A percentile compares a stretch with the other conserved stretches of the same genome.
phyloP scores from a whole-genome alignment of 2,888 invertebrate species.

The Notodonta dromedarius region DNA sequence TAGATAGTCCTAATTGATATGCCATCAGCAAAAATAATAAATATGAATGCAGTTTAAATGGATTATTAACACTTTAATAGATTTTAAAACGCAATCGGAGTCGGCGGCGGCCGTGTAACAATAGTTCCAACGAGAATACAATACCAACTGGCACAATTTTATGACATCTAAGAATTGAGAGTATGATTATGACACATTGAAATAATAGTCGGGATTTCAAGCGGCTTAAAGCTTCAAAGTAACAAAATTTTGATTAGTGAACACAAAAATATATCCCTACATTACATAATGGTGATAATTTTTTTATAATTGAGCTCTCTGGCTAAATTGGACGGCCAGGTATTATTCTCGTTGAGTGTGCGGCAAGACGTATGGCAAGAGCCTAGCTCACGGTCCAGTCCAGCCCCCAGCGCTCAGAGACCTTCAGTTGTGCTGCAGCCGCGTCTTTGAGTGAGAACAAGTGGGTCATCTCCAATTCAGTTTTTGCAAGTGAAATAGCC shows the following conservation, averaged over 20 bases:
- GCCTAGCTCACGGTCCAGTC: constrained; percentile 83
- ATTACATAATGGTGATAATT: background rate
- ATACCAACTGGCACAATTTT: constrained; percentile 52
- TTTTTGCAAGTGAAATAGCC: constrained; percentile 93
- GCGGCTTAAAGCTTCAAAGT: constrained; percentile 31
- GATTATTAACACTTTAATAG: constrained; percentile 5
- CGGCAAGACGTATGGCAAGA: constrained; percentile 34
- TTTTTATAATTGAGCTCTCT: constrained; percentile 25
- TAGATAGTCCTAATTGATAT: constrained; percentile 23
- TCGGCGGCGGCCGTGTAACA: constrained; percentile 59
- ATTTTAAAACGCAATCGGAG: constrained; percentile 41
- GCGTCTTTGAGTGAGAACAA: constrained; percentile 95
- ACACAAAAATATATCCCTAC: background rate
- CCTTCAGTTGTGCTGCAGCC: constrained; percentile 93
- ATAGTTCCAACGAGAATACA: constrained; percentile 60
- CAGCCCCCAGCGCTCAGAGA: constrained; percentile 90
- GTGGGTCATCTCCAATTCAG: constrained; percentile 95
- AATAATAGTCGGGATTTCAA: constrained; percentile 24
- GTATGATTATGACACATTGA: constrained; percentile 36
- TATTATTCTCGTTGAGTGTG: constrained; percentile 61
- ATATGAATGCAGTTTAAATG: background rate
- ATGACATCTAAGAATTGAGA: constrained; percentile 24
- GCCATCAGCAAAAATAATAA: constrained; percentile 26
- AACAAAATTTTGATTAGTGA: constrained; percentile 20
- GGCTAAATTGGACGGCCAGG: constrained; percentile 54